These are phyloP conservation scores for Serripes groenlandicus DNA, from an alignment of 2,888 invertebrate genomes.

Conservation along the genomic window DNA sequence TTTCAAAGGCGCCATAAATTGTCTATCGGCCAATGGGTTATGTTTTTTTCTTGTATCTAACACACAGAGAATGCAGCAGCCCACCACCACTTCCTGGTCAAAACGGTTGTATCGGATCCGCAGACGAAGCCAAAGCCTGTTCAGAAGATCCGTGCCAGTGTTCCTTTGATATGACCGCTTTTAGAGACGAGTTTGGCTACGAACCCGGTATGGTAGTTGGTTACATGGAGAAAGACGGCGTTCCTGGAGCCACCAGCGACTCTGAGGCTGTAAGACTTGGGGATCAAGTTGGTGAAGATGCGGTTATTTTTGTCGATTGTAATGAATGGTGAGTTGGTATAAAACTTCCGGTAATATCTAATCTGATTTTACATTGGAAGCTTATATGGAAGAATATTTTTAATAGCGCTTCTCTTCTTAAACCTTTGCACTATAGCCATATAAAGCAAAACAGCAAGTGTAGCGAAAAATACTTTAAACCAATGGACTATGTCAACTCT, in stretches of 20 bases:
- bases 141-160: conserved; percentile 31
- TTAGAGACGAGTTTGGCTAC: conserved; percentile 35
- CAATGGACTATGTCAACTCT: too few relatives aligned
- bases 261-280: conserved; percentile 37
- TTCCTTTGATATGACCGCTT: conserved; percentile 31
- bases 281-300: conserved; percentile 30
- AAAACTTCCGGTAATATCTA: too few relatives aligned
- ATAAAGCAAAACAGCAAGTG: too few relatives aligned
- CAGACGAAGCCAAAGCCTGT: conserved; percentile 22
- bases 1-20: too few relatives aligned
- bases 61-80: conserved; percentile 36
- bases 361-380: too few relatives aligned
- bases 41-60: too few relatives aligned
- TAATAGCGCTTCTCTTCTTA: too few relatives aligned
- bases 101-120: conserved; percentile 35
- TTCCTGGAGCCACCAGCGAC: conserved; percentile 29
- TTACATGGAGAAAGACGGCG: conserved; percentile 49
- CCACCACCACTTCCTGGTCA: conserved; percentile 42
- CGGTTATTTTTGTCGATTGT: conserved; percentile 35
- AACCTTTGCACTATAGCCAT: too few relatives aligned
- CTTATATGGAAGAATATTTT: too few relatives aligned
- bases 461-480: too few relatives aligned
- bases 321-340: conserved; percentile 38
- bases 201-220: conserved; percentile 42
- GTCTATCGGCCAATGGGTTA: too few relatives aligned